Conservation (phyloP, 2,113 vertebrate species). For the Anarhynchus alexandrinus region DNA sequence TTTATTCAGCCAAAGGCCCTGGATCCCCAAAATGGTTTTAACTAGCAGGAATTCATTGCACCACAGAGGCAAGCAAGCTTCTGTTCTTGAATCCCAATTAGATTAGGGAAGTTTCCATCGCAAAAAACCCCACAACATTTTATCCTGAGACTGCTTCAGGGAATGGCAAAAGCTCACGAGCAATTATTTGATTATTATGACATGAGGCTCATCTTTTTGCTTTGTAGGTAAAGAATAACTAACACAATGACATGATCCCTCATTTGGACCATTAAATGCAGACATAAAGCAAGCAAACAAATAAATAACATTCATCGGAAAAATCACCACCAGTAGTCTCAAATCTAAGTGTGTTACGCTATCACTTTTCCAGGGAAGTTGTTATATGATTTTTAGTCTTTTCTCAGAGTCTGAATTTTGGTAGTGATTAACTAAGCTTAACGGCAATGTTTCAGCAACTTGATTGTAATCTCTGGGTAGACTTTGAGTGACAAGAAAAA, state of each 20-base stretch:
- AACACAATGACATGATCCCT: background rate
- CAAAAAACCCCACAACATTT: background rate
- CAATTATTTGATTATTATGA: slow-evolving; percentile 42
- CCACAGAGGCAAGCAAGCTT: background rate
- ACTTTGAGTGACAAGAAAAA: background rate
- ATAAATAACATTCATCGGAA: background rate
- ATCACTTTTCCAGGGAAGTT: background rate
- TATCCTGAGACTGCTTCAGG: slow-evolving; percentile 10
- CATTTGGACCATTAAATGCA: background rate
- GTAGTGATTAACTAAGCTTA: background rate
- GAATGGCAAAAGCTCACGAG: background rate
- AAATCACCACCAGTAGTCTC: background rate
- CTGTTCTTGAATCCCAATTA: background rate
- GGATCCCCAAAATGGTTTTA: background rate
- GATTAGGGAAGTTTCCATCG: background rate
- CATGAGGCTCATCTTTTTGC: background rate
- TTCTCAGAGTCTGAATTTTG: background rate
- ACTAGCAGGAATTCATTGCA: background rate
- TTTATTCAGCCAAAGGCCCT: background rate
- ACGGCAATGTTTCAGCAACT: background rate
- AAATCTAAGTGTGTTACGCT: background rate
- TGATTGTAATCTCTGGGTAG: background rate
- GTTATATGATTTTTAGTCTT: background rate
- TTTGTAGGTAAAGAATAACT: background rate
- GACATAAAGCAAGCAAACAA: background rate